A percentile compares a stretch with the other conserved stretches of the same genome.
These are phyloP conservation scores for Sebastes wilsoni DNA, from an alignment of 2,797 vertebrate species.

Conservation along the genomic window DNA sequence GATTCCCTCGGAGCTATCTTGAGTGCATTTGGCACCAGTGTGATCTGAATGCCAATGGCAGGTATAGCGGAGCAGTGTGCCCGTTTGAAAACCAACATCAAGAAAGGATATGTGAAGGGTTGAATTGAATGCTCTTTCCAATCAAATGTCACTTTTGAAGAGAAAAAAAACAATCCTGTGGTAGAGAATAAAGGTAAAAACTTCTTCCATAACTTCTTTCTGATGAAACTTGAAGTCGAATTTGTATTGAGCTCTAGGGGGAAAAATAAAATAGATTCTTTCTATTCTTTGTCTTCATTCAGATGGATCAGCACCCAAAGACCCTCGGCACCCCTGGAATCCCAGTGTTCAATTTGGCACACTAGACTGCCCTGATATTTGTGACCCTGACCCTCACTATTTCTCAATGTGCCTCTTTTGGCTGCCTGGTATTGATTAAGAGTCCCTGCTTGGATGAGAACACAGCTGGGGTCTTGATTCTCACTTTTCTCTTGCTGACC, in stretches of 20 bases:
- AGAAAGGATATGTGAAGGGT: conserved; percentile 1
- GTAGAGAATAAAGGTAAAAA: conserved; percentile 4
- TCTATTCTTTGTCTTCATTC: conserved; percentile 24
- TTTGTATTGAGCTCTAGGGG: background rate
- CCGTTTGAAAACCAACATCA: conserved; percentile 26
- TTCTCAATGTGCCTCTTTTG: conserved; percentile 38
- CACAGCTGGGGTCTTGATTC: conserved; percentile 63
- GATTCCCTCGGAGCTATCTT: conserved; percentile 41
- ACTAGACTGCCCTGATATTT: conserved; percentile 37
- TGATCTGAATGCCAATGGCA: conserved; percentile 65
- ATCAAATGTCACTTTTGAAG: background rate
- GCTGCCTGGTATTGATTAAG: conserved; percentile 65
- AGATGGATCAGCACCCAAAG: conserved; percentile 27
- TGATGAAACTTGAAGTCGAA: conserved; percentile 3
- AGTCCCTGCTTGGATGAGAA: conserved; percentile 41
- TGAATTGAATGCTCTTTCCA: conserved; percentile 12
- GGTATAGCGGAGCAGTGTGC: background rate
- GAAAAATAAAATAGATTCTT: conserved; percentile 16
- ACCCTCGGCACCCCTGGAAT: conserved; percentile 23
- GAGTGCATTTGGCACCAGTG: conserved; percentile 42
- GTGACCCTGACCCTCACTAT: conserved; percentile 52
- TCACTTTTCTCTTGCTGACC: conserved; percentile 54
- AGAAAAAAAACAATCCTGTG: background rate
- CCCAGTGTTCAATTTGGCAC: conserved; percentile 57
- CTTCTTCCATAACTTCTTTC: conserved; percentile 1